These are phyloP conservation scores for Megatriorchis doriae DNA, from an alignment of 2,113 vertebrate species.

Conservation along the genomic window DNA sequence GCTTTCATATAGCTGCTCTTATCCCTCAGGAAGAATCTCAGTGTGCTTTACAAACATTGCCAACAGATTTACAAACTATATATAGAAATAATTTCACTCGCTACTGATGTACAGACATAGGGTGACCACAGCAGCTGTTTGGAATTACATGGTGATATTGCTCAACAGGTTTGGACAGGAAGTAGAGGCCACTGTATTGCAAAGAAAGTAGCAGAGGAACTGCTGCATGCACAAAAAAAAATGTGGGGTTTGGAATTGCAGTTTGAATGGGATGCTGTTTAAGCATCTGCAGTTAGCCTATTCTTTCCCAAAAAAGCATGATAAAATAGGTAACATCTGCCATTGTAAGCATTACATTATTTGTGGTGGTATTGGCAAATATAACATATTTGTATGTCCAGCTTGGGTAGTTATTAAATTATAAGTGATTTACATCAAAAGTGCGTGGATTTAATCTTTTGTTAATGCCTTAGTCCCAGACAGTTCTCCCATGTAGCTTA, in stretches of 20 bases:
- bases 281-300: neutral
- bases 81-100: slow-evolving; percentile 56
- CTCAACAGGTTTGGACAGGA: slow-evolving; percentile 18
- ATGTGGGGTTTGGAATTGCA: neutral
- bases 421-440: neutral
- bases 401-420: neutral
- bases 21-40: slow-evolving; percentile 3
- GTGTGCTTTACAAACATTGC: neutral
- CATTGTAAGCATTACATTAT: neutral
- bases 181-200: neutral
- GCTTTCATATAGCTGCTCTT: slow-evolving; percentile 8
- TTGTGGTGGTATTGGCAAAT: neutral
- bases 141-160: neutral
- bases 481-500: neutral
- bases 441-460: neutral
- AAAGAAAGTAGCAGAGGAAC: neutral
- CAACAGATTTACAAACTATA: slow-evolving; percentile 50
- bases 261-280: neutral
- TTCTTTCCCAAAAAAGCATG: neutral
- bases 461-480: neutral
- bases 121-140: slow-evolving; percentile 43
- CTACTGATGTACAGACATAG: slow-evolving; percentile 39
- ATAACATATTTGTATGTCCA: neutral
- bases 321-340: neutral
- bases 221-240: neutral